A percentile compares a stretch with the other conserved stretches of the same genome.
These are phyloP conservation scores for Dromaius novaehollandiae DNA, from an alignment of 2,113 vertebrate genomes.

Conservation along the genomic window DNA sequence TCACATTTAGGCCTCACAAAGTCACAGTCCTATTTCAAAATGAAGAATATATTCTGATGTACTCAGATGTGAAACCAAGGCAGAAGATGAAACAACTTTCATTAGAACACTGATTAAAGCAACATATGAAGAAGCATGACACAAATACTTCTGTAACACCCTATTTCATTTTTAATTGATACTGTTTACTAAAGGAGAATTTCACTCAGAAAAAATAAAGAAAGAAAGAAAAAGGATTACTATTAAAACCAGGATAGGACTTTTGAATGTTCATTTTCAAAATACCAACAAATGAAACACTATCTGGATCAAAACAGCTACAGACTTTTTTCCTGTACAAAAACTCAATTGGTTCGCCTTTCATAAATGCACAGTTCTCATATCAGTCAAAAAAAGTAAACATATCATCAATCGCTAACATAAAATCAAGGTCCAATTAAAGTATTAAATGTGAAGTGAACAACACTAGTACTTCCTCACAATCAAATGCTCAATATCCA, in stretches of 20 bases:
- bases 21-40: background rate
- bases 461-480: background rate
- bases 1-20: background rate
- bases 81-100: background rate
- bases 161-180: background rate
- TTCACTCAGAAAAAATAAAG: background rate
- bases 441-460: background rate
- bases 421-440: background rate
- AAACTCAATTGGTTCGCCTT: background rate
- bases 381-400: background rate
- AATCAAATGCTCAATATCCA: no score
- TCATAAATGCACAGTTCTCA: background rate
- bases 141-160: background rate
- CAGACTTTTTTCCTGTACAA: background rate
- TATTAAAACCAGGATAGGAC: background rate
- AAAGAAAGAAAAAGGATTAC: no score
- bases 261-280: background rate
- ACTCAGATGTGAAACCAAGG: background rate
- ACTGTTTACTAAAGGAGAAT: background rate
- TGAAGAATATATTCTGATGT: background rate
- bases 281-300: background rate
- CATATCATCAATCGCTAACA: background rate
- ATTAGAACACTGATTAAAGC: background rate
- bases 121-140: background rate
- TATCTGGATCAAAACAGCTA: background rate